Evolutionary conservation across 2,888 invertebrate genomes (phyloP).

Genomic region (Liopterus haemorrhoidalis): DNA sequence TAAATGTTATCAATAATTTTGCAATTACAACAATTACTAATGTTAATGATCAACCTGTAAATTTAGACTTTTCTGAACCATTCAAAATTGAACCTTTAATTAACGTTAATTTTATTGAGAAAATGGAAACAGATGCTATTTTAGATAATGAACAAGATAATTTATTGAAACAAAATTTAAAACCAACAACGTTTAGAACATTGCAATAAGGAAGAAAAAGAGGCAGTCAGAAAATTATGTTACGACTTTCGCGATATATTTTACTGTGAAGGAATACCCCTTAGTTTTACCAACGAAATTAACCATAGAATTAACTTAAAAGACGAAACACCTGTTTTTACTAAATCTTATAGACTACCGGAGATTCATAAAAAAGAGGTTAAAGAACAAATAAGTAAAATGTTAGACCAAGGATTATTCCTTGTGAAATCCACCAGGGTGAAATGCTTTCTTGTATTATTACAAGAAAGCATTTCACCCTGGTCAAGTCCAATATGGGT

Average conservation of each 20-base stretch:
- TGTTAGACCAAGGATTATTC: constrained; percentile 37
- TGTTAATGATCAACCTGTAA: too few relatives aligned
- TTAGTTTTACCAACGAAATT: constrained; percentile 31
- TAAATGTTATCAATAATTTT: too few relatives aligned
- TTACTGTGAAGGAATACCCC: constrained; percentile 15
- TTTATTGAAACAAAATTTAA: constrained; percentile 8
- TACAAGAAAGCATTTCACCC: constrained; percentile 35
- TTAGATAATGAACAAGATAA: not conserved
- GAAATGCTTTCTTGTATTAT: too few relatives aligned
- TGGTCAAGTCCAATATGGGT: constrained; percentile 40
- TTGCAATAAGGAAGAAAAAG: constrained; percentile 17
- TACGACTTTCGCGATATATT: constrained; percentile 26
- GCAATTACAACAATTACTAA: too few relatives aligned
- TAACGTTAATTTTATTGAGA: constrained; percentile 6
- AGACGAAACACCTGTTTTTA: constrained; percentile 16
- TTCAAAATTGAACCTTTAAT: too few relatives aligned
- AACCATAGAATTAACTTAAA: constrained; percentile 26
- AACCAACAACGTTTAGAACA: constrained; percentile 9
- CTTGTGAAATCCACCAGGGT: too few relatives aligned
- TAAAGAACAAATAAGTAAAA: constrained; percentile 34
- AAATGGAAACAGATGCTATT: constrained; percentile 1
- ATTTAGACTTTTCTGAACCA: too few relatives aligned
- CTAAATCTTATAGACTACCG: constrained; percentile 28
- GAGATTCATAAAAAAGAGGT: constrained; percentile 35
- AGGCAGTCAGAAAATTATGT: constrained; percentile 14